Base-by-base conservation (phyloP, 2,888 invertebrate genomes). In the Cheilosia vernalis region DNA sequence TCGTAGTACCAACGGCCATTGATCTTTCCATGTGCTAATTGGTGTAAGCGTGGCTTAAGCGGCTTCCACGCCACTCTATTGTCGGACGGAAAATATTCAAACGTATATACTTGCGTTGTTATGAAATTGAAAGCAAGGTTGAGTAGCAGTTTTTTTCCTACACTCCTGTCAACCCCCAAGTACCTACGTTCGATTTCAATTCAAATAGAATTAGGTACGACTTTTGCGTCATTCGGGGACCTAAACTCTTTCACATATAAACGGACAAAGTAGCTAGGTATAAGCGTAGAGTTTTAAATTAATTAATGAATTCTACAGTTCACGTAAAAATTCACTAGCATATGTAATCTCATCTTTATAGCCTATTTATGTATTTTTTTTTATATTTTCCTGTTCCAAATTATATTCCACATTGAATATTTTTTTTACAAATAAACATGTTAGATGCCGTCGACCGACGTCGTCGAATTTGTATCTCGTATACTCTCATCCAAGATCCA, bases 261-360 rank as follows among this genome's bases (percentile, higher is more conserved):
- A 42, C 13, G 5, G 10, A 33, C 19, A 17, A 42, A 21, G n/a
- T 4, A 33, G 47, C 27, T 27, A 27, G 2, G 4, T 27, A 1
- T 30, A 30, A 9, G 9, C 2, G 30, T 6, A 6, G 33, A 51
- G 10, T 19, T 17, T 47, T n/a, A 60, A 58, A 51, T 27, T 30
- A 70, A 58, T 40, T 58, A 64, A 72, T 66, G 64, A 66, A 74
- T 74, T n/a, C 56, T 66, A 37, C 15, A 63, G 33, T 66, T 27
- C 58, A 58, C 56, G 27, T 64, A 67, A 74, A 63, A 80, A 66
- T 74, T 74, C 67, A 79, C 60, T 63, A 70, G 58, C 58, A 58
- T 44, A 64, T 76, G 76, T 81, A 69, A 76, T 69, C 67, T 30
- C 53, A 49, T 40, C 49, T 64, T 64, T 53, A 72, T 79, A 24